A percentile compares a stretch with the other conserved stretches of the same genome.
These are phyloP conservation scores for Lepidurus packardi DNA, from an alignment of 1,140 invertebrate genomes.

Conservation along the genomic window DNA sequence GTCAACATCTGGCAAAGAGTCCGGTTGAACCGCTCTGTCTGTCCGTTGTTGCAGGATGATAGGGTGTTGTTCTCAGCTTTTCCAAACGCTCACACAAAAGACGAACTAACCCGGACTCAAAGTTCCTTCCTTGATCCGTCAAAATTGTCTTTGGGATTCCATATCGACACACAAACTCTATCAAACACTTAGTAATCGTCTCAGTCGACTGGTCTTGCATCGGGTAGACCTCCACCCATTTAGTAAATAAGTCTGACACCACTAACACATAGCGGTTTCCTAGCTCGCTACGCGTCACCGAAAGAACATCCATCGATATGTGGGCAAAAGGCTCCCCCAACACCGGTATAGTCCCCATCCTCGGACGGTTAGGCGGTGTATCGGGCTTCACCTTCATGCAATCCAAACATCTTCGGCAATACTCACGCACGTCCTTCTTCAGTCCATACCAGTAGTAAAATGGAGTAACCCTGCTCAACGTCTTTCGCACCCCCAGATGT, in stretches of 20 bases:
- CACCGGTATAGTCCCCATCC: background rate
- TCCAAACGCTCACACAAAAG: constrained; percentile 35
- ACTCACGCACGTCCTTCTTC: background rate
- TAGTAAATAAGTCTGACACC: background rate
- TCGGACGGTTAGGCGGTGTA: background rate
- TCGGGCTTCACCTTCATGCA: background rate
- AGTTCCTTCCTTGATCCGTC: constrained; percentile 37
- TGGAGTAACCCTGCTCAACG: background rate
- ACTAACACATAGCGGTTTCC: constrained; percentile 20
- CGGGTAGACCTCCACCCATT: background rate
- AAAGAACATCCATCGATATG: background rate
- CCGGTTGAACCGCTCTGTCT: constrained; percentile 39
- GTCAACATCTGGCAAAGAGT: constrained; percentile 38
- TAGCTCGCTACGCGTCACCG: background rate
- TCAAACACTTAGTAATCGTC: background rate
- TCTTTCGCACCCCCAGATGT: background rate
- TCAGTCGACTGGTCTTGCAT: constrained; percentile 24
- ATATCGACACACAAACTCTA: constrained; percentile 17
- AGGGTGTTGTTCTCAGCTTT: constrained; percentile 36
- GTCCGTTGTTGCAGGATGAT: constrained; percentile 36
- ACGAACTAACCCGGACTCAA: constrained; percentile 29
- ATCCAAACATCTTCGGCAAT: background rate
- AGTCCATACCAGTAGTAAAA: background rate
- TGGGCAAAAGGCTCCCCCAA: background rate
- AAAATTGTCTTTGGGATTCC: constrained; percentile 39